Percentiles rank a stretch among this genome's conserved stretches.
Evolutionary conservation across 2,888 invertebrate species (phyloP).

Genomic region (Drosophila incognita): DNA sequence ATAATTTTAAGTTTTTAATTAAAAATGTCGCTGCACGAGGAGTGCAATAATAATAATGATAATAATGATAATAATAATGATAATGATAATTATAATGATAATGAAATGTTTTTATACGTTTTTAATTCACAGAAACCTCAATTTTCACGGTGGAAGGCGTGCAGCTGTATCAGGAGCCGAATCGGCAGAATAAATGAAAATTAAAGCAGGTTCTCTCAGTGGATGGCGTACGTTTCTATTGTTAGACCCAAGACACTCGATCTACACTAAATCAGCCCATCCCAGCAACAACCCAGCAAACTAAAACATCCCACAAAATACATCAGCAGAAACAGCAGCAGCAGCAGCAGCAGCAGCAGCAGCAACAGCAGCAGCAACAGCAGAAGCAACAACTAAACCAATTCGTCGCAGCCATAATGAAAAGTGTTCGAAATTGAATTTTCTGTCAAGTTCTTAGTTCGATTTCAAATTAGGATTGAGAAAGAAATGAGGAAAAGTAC

Average conservation of each 20-base stretch:
- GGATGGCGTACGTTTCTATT: conserved; percentile 85
- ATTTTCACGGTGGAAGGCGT: conserved; percentile 98
- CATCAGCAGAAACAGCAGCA: conserved; percentile 7
- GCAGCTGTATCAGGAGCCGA: conserved; percentile 91
- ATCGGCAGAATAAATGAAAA: conserved; percentile 86
- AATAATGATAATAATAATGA: conserved; percentile 3
- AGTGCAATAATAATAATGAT: conserved; percentile 1
- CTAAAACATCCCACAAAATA: conserved; percentile 8
- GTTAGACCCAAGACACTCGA: conserved; percentile 74
- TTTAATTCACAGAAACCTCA: conserved; percentile 92
- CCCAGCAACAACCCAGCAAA: conserved; percentile 44
- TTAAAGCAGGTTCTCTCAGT: conserved; percentile 85
- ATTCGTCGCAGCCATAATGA: conserved; percentile 52
- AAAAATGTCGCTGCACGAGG: conserved; percentile 10
- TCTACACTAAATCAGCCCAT: conserved; percentile 29
- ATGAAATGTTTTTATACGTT: background rate
- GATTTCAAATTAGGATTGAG: conserved; percentile 36
- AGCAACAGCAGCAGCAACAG: conserved; percentile 8
- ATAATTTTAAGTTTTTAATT: conserved; percentile 57
- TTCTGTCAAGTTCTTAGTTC: conserved; percentile 44
- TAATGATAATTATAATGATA: conserved; percentile 2
- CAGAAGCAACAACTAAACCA: conserved; percentile 7
- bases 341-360: conserved; percentile 6
- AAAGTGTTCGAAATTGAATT: conserved; percentile 28
- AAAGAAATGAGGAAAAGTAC: background rate